Evolutionary conservation across 2,888 invertebrate genomes (phyloP).

Genomic region (Caprella mutica): DNA sequence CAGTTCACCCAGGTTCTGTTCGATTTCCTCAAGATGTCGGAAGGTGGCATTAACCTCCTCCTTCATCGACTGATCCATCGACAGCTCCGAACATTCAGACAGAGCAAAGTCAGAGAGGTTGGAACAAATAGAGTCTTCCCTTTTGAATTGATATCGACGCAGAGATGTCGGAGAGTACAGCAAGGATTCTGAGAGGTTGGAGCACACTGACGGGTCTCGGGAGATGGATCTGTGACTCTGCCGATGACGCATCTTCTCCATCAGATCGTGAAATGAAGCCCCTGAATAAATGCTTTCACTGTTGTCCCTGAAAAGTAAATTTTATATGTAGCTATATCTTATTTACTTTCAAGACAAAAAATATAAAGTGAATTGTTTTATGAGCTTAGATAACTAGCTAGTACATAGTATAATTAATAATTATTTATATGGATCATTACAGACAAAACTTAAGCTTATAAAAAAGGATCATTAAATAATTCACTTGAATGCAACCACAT

Average conservation of each 20-base stretch:
- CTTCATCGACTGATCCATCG: slow-evolving; percentile 21
- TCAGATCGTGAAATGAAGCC: slow-evolving; percentile 24
- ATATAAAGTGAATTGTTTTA: too few relatives aligned
- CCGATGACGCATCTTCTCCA: slow-evolving; percentile 22
- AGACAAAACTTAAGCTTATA: too few relatives aligned
- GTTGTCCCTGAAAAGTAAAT: slow-evolving; percentile 2
- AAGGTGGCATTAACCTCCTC: slow-evolving; percentile 26
- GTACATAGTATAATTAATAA: too few relatives aligned
- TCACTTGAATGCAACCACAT: too few relatives aligned
- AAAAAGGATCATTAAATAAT: too few relatives aligned
- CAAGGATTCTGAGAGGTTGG: slow-evolving; percentile 23
- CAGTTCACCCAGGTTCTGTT: slow-evolving; percentile 29
- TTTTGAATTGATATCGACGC: slow-evolving; percentile 15
- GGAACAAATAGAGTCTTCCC: slow-evolving; percentile 32
- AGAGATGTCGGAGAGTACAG: slow-evolving; percentile 12
- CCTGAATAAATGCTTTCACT: slow-evolving; percentile 8
- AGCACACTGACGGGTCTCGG: slow-evolving; percentile 25
- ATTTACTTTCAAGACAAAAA: too few relatives aligned
- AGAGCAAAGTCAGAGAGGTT: slow-evolving; percentile 27
- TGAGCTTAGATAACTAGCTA: too few relatives aligned
- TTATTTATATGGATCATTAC: too few relatives aligned
- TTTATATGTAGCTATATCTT: too few relatives aligned
- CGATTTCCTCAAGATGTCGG: slow-evolving; percentile 24
- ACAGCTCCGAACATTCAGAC: slow-evolving; percentile 31
- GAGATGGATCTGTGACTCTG: slow-evolving; percentile 17